phyloP scores from a whole-genome alignment of 1,140 invertebrate genomes.

The Hyphantria cunea region DNA sequence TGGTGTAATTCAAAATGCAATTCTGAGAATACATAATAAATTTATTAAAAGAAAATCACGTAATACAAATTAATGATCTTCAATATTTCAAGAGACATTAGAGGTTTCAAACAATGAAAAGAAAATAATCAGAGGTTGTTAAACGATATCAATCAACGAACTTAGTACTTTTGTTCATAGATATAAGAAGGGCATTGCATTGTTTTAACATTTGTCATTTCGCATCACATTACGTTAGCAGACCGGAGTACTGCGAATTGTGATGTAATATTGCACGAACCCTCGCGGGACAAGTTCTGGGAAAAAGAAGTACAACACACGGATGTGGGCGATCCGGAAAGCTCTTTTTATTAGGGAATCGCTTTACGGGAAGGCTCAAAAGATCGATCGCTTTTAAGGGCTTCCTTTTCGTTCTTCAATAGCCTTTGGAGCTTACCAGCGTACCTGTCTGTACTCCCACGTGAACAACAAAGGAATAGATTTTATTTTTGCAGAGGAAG shows the following conservation, averaged over 20 bases:
- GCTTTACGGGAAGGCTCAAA: slow-evolving; percentile 8
- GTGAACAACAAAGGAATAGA: too few species aligned
- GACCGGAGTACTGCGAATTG: slow-evolving; percentile 16
- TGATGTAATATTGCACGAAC: slow-evolving; percentile 27
- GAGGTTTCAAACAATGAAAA: too few species aligned
- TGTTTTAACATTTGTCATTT: slow-evolving; percentile 22
- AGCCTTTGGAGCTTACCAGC: neutral
- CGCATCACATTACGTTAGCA: slow-evolving; percentile 28
- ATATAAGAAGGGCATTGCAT: neutral
- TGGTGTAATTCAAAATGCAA: too few species aligned
- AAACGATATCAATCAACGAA: too few species aligned
- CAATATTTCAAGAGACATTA: too few species aligned
- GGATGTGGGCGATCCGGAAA: slow-evolving; percentile 7
- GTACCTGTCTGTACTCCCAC: too few species aligned
- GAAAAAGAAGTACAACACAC: slow-evolving; percentile 16
- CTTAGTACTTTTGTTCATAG: too few species aligned
- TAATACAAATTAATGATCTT: too few species aligned
- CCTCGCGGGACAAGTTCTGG: slow-evolving; percentile 6
- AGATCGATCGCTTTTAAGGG: slow-evolving; percentile 10
- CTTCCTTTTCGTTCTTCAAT: slow-evolving; percentile 13
- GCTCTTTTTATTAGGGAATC: slow-evolving; percentile 8
- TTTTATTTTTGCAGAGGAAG: too few species aligned
- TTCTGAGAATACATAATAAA: too few species aligned
- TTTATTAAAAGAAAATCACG: too few species aligned
- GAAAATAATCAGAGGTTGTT: too few species aligned